Percentiles rank a stretch among this genome's conserved stretches.
phyloP scores from a whole-genome alignment of 2,113 vertebrate genomes.

The Cichladusa arquata region DNA sequence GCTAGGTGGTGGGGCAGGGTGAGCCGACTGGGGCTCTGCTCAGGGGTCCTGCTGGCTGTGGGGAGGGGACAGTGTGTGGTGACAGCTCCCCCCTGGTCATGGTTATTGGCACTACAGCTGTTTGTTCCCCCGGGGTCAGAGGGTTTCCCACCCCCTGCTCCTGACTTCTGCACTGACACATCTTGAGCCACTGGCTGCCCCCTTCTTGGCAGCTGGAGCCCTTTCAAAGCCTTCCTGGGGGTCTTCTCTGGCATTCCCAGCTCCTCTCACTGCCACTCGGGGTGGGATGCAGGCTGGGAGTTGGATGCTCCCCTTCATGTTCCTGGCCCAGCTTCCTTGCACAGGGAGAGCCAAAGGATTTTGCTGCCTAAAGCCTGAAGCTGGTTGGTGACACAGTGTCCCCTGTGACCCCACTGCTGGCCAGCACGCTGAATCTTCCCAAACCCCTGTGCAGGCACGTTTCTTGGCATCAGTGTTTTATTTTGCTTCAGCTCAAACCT shows the following conservation, averaged over 20 bases:
- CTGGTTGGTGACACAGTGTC: neutral
- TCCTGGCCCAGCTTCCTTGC: neutral
- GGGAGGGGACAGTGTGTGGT: neutral
- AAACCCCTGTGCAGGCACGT: neutral
- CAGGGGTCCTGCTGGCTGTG: fast-evolving
- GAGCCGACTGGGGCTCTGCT: neutral
- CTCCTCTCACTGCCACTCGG: fast-evolving
- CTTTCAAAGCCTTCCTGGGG: neutral
- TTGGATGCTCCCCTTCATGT: fast-evolving
- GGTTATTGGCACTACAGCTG: neutral
- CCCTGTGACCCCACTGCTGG: neutral
- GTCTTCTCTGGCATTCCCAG: fast-evolving
- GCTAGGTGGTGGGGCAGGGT: neutral
- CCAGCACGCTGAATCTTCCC: neutral
- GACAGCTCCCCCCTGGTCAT: neutral
- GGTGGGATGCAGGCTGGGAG: neutral
- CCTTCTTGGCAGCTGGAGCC: neutral
- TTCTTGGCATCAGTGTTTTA: neutral
- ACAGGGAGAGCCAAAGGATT: neutral
- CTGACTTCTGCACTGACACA: fast-evolving
- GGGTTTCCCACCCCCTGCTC: neutral
- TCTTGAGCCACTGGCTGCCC: neutral
- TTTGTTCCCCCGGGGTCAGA: neutral
- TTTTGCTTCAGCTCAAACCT: neutral
- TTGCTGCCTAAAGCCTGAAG: neutral